Base-by-base conservation (phyloP, 1,140 invertebrate species). In the Drosophila murphyi region DNA sequence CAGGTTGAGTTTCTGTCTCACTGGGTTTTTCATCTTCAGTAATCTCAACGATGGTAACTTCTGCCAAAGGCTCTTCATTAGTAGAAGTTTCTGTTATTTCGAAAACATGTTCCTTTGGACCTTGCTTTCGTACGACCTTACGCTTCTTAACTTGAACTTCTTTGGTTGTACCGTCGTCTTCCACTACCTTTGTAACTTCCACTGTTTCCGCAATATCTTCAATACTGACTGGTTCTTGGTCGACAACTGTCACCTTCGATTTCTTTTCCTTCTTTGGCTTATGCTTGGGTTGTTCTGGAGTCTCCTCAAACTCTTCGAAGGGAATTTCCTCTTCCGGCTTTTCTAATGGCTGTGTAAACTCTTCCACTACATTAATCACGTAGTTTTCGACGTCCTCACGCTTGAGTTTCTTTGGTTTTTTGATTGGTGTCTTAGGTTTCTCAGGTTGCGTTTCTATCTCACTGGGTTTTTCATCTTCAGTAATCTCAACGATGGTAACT, bases 291-390 rank as follows among this genome's bases (percentile, higher is more conserved):
- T 76, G 34, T 34, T 34, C 34, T 34, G 3, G 34, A 5, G 34
- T 4, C 35, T 81, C 78, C 48, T 91, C 73, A 3, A 35, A 5
- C 7, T 45, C 41, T n/a, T 74, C 47, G 12, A 28, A n/a, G 10
- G 2, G 10, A 41, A 48, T 73, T 5, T 63, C 67, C 31, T 20
- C 20, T 54, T 91, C 70, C 3, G 57, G 57, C 5, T 35, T 64
- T 12, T 52, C 8, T 7, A 10, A 74, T 5, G 85, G 60, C 45
- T 82, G 67, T 3, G 55, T 61, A n/a, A 76, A 76, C 54, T 88
- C 81, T 81, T 88, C 82, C 32, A 90, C 57, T 60, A 91, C 69
- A 37, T 92, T 83, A 8, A 90, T 80, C 2, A 89, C 63, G 41
- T 83, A 89, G 5, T 43, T 78, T 2, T 90, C 70, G 0, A 89